These are phyloP conservation scores for Tragelaphus imberbis DNA, from an alignment of 2,113 vertebrate genomes.

Conservation along the genomic window DNA sequence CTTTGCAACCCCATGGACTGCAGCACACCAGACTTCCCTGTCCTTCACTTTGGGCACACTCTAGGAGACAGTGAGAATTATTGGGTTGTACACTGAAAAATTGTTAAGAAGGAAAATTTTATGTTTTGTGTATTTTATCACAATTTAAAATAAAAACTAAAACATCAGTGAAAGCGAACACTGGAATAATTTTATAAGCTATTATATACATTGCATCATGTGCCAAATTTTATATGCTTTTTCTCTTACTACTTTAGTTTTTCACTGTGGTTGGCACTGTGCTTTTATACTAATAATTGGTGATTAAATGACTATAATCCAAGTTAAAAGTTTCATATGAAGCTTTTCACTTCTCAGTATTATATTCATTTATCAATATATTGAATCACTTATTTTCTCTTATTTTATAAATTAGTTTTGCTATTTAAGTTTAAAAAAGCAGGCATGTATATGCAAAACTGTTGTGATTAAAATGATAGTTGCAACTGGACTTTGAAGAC, in stretches of 20 bases:
- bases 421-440: neutral
- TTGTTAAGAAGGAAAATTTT: neutral
- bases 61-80: neutral
- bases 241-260: neutral
- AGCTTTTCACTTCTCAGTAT: neutral
- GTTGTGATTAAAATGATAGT: neutral
- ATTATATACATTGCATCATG: neutral
- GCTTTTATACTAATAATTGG: neutral
- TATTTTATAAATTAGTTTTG: neutral
- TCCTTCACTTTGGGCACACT: neutral
- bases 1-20: neutral
- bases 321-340: neutral
- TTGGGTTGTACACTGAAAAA: neutral
- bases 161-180: neutral
- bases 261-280: neutral
- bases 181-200: neutral
- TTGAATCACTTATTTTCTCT: neutral
- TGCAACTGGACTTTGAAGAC: neutral
- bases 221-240: neutral
- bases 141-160: neutral
- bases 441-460: neutral
- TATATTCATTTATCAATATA: neutral
- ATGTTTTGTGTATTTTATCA: neutral
- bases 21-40: neutral
- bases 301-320: neutral